Evolutionary conservation across 2,888 invertebrate species (phyloP).

Genomic region (Drosophila sordidapex): DNA sequence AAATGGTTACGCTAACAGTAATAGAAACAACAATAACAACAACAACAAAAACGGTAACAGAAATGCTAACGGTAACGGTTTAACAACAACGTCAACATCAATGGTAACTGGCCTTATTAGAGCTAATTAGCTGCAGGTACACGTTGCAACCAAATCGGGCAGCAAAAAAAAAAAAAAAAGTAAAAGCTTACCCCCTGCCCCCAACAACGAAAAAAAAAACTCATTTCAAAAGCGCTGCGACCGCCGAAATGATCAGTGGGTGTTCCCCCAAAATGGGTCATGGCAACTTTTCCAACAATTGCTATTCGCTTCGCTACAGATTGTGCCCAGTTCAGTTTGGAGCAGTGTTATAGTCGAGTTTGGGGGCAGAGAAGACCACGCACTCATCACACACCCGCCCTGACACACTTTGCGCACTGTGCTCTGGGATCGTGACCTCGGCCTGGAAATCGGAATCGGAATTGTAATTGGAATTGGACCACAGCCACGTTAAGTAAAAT

Average conservation of each 20-base stretch:
- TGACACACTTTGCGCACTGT: conserved; percentile 65
- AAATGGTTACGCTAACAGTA: conserved; percentile 13
- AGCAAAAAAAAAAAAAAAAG: conserved; percentile 62
- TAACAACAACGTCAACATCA: conserved; percentile 24
- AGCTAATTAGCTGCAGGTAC: conserved; percentile 54
- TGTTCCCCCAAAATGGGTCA: conserved; percentile 74
- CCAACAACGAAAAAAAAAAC: conserved; percentile 10
- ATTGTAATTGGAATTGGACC: conserved; percentile 21
- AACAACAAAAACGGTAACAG: conserved; percentile 23
- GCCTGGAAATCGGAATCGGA: conserved; percentile 34
- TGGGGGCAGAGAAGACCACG: conserved; percentile 38
- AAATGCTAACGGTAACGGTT: conserved; percentile 27
- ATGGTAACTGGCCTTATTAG: conserved; percentile 57
- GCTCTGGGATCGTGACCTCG: conserved; percentile 55
- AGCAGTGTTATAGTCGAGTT: neutral
- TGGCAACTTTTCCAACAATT: conserved; percentile 59
- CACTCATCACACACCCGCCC: conserved; percentile 70
- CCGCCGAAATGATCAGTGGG: conserved; percentile 65
- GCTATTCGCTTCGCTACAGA: conserved; percentile 31
- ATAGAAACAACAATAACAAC: conserved; percentile 15
- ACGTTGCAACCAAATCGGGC: conserved; percentile 47
- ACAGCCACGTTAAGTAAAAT: conserved; percentile 8
- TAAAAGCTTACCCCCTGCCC: conserved; percentile 36
- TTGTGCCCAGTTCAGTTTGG: conserved; percentile 10
- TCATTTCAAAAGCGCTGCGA: conserved; percentile 54